phyloP scores from a whole-genome alignment of 2,113 vertebrate genomes.

The Poeciliopsis turrubarensis region DNA sequence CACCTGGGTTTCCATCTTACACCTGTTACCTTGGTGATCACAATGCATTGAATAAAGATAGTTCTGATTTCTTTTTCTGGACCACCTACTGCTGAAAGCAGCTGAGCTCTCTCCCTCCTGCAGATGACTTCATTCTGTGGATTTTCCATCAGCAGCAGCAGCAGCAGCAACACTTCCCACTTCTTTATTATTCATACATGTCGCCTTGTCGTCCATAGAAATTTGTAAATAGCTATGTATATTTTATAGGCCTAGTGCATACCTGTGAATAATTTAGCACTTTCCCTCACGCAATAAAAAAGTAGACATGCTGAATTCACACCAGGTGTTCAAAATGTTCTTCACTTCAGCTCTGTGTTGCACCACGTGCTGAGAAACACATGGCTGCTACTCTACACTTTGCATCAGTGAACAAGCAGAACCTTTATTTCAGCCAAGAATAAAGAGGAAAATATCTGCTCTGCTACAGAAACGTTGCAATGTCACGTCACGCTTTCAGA shows the following conservation, averaged over 20 bases:
- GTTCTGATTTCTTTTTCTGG: slow-evolving; percentile 11
- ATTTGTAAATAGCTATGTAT: slow-evolving; percentile 74
- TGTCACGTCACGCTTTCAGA: too few species aligned
- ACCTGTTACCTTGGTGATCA: neutral
- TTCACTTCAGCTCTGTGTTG: slow-evolving; percentile 3
- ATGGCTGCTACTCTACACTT: neutral
- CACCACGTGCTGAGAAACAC: neutral
- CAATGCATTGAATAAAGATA: neutral
- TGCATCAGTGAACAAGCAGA: slow-evolving; percentile 10
- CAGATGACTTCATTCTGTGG: slow-evolving; percentile 27
- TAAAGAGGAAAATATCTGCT: neutral
- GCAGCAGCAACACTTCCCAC: slow-evolving; percentile 47
- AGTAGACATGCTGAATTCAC: slow-evolving; percentile 25
- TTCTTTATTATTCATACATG: slow-evolving; percentile 73
- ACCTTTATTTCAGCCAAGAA: neutral
- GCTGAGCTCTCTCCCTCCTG: slow-evolving; percentile 8
- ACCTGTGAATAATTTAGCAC: slow-evolving; percentile 71
- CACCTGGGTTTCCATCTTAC: neutral
- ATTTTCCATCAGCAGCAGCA: slow-evolving; percentile 38
- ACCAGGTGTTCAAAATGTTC: slow-evolving; percentile 12
- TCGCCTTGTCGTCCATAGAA: slow-evolving; percentile 54
- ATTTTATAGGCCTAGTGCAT: slow-evolving; percentile 71
- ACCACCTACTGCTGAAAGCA: slow-evolving; percentile 9
- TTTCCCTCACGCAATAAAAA: slow-evolving; percentile 56
- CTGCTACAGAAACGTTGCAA: neutral